A percentile compares a stretch with the other conserved stretches of the same genome.
Conservation (phyloP, 2,888 invertebrate genomes). For the Pelosia muscerda region DNA sequence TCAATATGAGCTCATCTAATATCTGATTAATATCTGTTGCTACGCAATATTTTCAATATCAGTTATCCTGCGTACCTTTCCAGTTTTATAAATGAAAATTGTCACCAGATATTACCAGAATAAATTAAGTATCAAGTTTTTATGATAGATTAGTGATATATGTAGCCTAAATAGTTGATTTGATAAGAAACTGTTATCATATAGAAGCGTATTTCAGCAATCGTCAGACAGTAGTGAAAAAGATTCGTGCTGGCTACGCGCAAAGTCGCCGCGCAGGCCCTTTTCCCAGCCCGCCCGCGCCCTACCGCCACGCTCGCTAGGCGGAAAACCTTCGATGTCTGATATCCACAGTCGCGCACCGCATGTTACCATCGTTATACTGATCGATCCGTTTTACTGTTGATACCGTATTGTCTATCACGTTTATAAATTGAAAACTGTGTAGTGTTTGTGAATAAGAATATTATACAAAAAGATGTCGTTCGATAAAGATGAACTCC, state of each 20-base stretch:
- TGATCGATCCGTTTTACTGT: constrained; percentile 70
- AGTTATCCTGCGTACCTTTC: too few relatives aligned
- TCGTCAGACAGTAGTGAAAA: constrained; percentile 28
- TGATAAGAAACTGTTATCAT: constrained; percentile 23
- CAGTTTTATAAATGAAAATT: too few relatives aligned
- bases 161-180: background rate
- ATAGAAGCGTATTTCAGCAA: constrained; percentile 30
- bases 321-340: constrained; percentile 64
- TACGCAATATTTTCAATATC: too few relatives aligned
- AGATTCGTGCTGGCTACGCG: constrained; percentile 40
- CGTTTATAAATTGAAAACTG: constrained; percentile 49
- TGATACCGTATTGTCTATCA: constrained; percentile 48
- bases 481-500: constrained; percentile 89
- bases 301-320: constrained; percentile 60
- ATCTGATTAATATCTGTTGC: too few relatives aligned
- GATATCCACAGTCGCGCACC: constrained; percentile 69
- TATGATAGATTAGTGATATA: background rate
- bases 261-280: constrained; percentile 61
- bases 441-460: constrained; percentile 59
- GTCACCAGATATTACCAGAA: too few relatives aligned
- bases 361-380: constrained; percentile 61
- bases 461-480: constrained; percentile 75
- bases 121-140: background rate
- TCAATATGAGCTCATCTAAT: too few relatives aligned
- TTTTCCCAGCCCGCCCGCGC: constrained; percentile 64